Conservation (phyloP, 2,888 invertebrate species). For the Leptarthrus brevirostris region DNA sequence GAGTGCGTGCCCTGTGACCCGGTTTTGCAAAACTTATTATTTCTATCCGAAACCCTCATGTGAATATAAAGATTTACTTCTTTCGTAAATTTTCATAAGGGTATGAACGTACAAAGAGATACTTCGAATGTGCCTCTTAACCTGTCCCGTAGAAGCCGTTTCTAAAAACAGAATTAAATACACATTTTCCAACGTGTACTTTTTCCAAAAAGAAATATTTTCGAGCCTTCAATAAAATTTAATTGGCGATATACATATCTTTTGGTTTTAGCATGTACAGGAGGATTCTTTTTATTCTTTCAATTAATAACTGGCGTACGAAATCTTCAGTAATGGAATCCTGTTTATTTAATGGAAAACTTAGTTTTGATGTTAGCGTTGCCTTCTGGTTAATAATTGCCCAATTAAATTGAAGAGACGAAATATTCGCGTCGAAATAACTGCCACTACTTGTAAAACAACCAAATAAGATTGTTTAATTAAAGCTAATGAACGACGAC, state of each 20-base stretch:
- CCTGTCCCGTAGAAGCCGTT: no score
- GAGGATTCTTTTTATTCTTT: no score
- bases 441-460: slow-evolving; percentile 1
- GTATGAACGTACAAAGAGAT: no score
- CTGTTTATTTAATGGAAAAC: no score
- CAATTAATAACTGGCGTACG: no score
- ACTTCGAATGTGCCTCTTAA: no score
- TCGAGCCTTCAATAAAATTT: slow-evolving; percentile 7
- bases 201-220: slow-evolving; percentile 9
- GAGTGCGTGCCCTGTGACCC: slow-evolving; percentile 17
- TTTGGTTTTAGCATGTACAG: no score
- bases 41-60: slow-evolving; percentile 32
- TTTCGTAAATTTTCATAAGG: slow-evolving; percentile 33
- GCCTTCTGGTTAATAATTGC: background rate
- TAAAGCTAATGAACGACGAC: slow-evolving; percentile 13
- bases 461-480: slow-evolving; percentile 15
- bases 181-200: slow-evolving; percentile 6
- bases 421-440: background rate
- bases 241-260: slow-evolving; percentile 5
- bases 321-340: no score
- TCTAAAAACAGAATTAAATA: slow-evolving; percentile 9
- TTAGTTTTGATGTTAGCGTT: background rate
- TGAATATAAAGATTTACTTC: slow-evolving; percentile 42
- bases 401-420: slow-evolving; percentile 5
- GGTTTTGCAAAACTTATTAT: slow-evolving; percentile 37